Evolutionary conservation across 2,888 invertebrate species (phyloP), one percentile per base, ranked within the genome.

Genomic region (Arge pagana): DNA sequence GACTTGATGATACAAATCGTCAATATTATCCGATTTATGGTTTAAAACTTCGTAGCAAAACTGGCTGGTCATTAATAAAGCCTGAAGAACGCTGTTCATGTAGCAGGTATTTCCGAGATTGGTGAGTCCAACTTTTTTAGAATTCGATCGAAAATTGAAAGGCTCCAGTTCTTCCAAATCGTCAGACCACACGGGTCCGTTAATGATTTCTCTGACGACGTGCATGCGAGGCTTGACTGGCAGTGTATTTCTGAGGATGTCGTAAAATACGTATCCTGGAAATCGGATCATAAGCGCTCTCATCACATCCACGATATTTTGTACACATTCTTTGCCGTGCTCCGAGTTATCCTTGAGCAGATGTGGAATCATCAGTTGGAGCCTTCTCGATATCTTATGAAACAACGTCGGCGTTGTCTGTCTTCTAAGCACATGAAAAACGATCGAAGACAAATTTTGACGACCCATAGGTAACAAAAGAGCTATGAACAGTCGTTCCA

Each of bases 71-170:
- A 90, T 88, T 50, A 87, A 87, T 31, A 93, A 78, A 0, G 92
- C 90, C 74, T 93, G 93, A 54, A 93, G 77, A 1, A 92, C 87
- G 70, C 91, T 90, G 77, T 93, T 93, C 88, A 93, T 89, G 65
- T 92, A 93, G 73, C 93, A 93, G 0, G 93, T 93, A 67, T 93
- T 93, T 21, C 93, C 92, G 31, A 92, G 80, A 79, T 93, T 93
- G 30, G 85, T 82, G 16, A 93, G 80, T 1, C 93, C 93, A 3
- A 89, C 88, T 78, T 86, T 83, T 54, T 79, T 79, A 8, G 77
- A 57, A 19, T 64, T 65, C 8, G 58, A 39, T 42, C 53, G 53
- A 3, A 58, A 57, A 13, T 56, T 56, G 8, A 56, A 30, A 19
- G 53, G 24, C 23, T 58, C 58, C n/a, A 19, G 65, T 5, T 73